A percentile compares a stretch with the other conserved stretches of the same genome.
These are phyloP conservation scores for Phyllotis vaccarum DNA, from an alignment of 2,797 vertebrate genomes.

Conservation along the genomic window DNA sequence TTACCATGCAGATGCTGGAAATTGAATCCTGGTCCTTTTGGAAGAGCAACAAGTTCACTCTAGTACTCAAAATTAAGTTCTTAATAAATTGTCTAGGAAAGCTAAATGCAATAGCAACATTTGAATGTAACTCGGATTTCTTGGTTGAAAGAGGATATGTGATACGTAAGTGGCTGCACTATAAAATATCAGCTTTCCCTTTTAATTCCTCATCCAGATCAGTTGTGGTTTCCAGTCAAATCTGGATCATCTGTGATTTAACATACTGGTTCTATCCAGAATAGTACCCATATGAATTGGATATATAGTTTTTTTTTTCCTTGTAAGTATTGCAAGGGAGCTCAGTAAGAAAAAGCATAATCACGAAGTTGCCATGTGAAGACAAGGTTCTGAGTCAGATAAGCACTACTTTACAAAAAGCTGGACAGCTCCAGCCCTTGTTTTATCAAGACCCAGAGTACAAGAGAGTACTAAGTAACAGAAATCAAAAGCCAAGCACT, in stretches of 20 bases:
- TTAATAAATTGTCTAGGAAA: slow-evolving; percentile 11
- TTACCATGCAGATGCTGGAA: not conserved
- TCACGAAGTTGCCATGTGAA: not conserved
- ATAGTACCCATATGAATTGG: not conserved
- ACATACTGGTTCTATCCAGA: not conserved
- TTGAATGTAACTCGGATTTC: slow-evolving; percentile 17
- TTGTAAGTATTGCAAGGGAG: not conserved
- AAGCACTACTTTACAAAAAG: slow-evolving; percentile 47
- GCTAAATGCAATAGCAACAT: not conserved
- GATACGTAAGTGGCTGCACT: not conserved
- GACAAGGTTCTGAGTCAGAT: not conserved
- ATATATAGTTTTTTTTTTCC: not conserved
- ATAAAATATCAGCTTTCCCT: slow-evolving; percentile 4
- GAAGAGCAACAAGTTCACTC: not conserved
- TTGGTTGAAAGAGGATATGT: slow-evolving; percentile 32
- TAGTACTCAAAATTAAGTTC: slow-evolving; percentile 20
- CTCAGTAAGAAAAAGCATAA: not conserved
- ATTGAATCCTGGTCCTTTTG: not conserved
- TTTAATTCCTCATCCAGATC: slow-evolving; percentile 4
- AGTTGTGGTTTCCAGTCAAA: not conserved
- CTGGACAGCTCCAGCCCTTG: not conserved
- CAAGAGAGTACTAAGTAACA: slow-evolving; percentile 70
- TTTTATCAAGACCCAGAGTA: slow-evolving; percentile 57
- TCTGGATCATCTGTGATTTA: not conserved
- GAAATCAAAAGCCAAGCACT: slow-evolving; percentile 75